These are phyloP conservation scores for Oreochromis aureus DNA, from an alignment of 2,113 vertebrate species.

Conservation along the genomic window DNA sequence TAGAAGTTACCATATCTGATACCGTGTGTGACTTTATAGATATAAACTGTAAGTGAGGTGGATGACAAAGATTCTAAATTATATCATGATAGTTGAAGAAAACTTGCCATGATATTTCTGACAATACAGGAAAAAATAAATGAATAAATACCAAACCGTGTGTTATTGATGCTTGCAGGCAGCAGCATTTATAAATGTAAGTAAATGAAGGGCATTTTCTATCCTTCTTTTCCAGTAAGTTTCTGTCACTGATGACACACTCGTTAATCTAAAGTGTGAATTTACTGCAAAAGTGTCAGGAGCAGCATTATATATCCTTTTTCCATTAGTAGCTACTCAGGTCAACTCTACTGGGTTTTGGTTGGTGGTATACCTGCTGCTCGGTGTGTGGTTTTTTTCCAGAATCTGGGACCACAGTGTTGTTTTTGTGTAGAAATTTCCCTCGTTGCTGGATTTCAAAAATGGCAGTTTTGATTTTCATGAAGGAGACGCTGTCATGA, in stretches of 20 bases:
- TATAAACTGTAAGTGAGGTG: neutral
- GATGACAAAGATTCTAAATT: neutral
- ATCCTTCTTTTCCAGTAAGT: neutral
- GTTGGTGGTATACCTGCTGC: neutral
- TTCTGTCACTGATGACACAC: neutral
- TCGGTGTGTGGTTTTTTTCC: neutral
- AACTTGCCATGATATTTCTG: neutral
- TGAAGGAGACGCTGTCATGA: neutral
- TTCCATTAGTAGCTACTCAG: neutral
- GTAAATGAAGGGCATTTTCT: neutral
- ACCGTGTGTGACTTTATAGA: neutral
- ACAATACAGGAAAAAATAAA: neutral
- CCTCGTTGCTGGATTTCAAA: neutral
- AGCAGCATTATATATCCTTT: neutral
- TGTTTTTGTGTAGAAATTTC: neutral
- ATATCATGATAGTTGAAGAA: neutral
- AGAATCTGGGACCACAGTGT: neutral
- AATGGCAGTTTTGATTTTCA: neutral
- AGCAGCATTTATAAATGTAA: neutral
- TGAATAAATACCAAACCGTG: neutral
- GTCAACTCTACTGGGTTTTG: neutral
- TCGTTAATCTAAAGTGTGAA: neutral
- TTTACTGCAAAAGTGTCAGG: neutral
- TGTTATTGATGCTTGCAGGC: neutral
- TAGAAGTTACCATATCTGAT: neutral